phyloP scores from a whole-genome alignment of 2,888 invertebrate genomes.

The Plagiodera versicolora region DNA sequence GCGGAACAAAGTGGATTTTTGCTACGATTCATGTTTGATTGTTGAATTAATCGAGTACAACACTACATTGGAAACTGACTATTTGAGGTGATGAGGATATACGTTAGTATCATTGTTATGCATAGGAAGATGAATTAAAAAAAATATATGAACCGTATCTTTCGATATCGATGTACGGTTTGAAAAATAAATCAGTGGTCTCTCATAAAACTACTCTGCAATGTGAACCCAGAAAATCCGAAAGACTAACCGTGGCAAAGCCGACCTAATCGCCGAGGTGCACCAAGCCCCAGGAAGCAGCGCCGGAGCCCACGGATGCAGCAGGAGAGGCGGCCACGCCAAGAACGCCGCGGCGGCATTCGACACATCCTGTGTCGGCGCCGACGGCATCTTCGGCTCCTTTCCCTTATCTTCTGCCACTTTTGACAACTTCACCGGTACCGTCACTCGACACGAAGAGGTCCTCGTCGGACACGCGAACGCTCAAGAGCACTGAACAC shows the following conservation, averaged over 20 bases:
- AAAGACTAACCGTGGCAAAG: slow-evolving; percentile 71
- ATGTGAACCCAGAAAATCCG: too few relatives aligned
- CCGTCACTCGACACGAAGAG: not conserved
- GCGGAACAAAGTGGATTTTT: too few relatives aligned
- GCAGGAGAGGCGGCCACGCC: slow-evolving; percentile 74
- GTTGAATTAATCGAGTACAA: too few relatives aligned
- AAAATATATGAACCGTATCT: too few relatives aligned
- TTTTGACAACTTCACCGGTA: slow-evolving; percentile 33
- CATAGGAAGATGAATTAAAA: too few relatives aligned
- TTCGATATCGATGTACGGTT: too few relatives aligned
- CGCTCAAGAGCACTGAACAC: slow-evolving; percentile 53
- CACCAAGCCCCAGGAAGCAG: slow-evolving; percentile 70
- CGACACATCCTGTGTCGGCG: slow-evolving; percentile 38
- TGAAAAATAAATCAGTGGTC: too few relatives aligned
- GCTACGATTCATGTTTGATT: too few relatives aligned
- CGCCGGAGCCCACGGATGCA: slow-evolving; percentile 76
- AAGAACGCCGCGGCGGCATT: slow-evolving; percentile 61
- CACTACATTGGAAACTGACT: too few relatives aligned
- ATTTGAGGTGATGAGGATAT: too few relatives aligned
- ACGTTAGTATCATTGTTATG: too few relatives aligned
- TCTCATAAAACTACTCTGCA: too few relatives aligned
- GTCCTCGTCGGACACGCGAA: slow-evolving; percentile 55
- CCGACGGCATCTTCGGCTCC: slow-evolving; percentile 38
- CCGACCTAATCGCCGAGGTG: slow-evolving; percentile 67
- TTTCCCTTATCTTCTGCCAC: slow-evolving; percentile 53